Evolutionary conservation across 2,797 vertebrate genomes (phyloP).

Genomic region (Gephyroberyx darwinii): DNA sequence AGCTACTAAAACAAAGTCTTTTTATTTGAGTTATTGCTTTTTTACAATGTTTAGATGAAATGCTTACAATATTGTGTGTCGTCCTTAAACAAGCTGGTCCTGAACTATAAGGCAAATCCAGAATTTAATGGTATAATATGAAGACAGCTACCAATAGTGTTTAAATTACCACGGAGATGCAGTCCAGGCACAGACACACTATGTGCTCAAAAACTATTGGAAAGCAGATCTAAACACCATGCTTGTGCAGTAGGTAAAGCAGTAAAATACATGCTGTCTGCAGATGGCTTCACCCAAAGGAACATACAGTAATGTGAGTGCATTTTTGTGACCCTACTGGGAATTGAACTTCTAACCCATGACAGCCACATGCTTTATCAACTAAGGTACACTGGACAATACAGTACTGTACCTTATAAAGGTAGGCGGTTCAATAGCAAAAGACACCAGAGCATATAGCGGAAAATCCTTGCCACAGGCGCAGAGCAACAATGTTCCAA

Average conservation of each 20-base stretch:
- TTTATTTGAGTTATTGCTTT: background rate
- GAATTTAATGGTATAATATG: conserved; percentile 14
- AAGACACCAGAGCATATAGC: conserved; percentile 19
- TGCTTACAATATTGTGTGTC: conserved; percentile 40
- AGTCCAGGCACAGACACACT: conserved; percentile 10
- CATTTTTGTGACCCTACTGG: conserved; percentile 58
- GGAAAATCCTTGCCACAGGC: conserved; percentile 16
- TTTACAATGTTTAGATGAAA: conserved; percentile 20
- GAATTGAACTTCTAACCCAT: conserved; percentile 62
- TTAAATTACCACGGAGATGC: conserved; percentile 21
- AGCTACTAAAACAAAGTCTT: background rate
- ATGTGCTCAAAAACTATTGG: background rate
- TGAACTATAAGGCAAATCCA: conserved; percentile 11
- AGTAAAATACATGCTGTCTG: conserved; percentile 64
- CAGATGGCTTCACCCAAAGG: conserved; percentile 57
- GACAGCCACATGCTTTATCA: conserved; percentile 52
- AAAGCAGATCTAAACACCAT: conserved; percentile 28
- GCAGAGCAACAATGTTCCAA: conserved; percentile 32
- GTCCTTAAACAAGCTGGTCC: conserved; percentile 36
- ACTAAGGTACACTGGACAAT: conserved; percentile 20
- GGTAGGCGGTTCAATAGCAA: conserved; percentile 26
- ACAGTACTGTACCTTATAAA: conserved; percentile 47
- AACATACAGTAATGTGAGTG: conserved; percentile 50
- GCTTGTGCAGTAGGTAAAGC: conserved; percentile 27
- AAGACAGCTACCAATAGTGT: background rate